Evolutionary conservation across 2,888 invertebrate genomes (phyloP).

Genomic region (Pandemis corylana): DNA sequence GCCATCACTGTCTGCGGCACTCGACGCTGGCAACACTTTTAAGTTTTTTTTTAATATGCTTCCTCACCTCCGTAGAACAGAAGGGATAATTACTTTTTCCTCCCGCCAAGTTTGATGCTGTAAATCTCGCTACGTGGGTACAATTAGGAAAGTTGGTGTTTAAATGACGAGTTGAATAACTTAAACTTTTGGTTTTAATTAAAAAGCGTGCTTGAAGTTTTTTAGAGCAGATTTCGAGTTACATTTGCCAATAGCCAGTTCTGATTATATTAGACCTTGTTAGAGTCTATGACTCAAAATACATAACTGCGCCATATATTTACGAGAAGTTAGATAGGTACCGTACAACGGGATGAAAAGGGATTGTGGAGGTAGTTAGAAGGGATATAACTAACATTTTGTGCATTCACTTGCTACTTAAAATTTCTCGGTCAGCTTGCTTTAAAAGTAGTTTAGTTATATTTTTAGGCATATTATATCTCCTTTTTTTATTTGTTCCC

Average conservation of each 20-base stretch:
- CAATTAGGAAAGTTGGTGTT: constrained; percentile 71
- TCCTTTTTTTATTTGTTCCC: too few relatives aligned
- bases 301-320: too few relatives aligned
- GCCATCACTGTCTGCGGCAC: constrained; percentile 83
- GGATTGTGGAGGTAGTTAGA: too few relatives aligned
- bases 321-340: too few relatives aligned
- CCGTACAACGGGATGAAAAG: too few relatives aligned
- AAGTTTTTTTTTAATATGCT: constrained; percentile 82
- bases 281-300: too few relatives aligned
- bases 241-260: neutral
- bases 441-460: too few relatives aligned
- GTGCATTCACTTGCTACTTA: too few relatives aligned
- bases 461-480: too few relatives aligned
- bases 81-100: constrained; percentile 82
- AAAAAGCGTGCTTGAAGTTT: constrained; percentile 25
- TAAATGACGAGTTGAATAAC: constrained; percentile 55
- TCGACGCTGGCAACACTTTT: constrained; percentile 79
- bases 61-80: constrained; percentile 81
- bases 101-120: constrained; percentile 64
- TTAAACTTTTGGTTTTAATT: constrained; percentile 45
- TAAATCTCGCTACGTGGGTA: constrained; percentile 61
- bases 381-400: too few relatives aligned
- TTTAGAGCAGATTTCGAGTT: neutral
- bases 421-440: too few relatives aligned
- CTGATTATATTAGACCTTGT: neutral